phyloP scores from a whole-genome alignment of 2,113 vertebrate genomes.

The Paracanthobrama guichenoti region DNA sequence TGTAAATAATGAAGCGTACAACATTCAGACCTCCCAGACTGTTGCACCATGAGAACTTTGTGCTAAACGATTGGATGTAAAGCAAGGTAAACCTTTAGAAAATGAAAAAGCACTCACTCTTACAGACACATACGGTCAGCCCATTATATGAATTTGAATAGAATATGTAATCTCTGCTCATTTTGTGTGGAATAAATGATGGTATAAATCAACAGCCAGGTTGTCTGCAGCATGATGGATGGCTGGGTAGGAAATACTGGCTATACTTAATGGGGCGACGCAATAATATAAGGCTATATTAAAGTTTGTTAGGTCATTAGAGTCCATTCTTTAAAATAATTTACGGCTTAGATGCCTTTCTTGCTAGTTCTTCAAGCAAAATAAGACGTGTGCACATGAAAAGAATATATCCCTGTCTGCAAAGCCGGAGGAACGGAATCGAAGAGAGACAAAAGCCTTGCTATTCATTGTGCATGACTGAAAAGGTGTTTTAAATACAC shows the following conservation, averaged over 20 bases:
- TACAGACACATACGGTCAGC: not conserved
- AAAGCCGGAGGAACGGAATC: not conserved
- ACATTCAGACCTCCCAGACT: not conserved
- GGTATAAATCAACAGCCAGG: slow-evolving; percentile 34
- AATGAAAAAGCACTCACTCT: slow-evolving; percentile 10
- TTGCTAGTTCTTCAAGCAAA: slow-evolving; percentile 16
- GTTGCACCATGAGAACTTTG: not conserved
- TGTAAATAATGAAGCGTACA: not conserved
- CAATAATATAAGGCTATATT: slow-evolving; percentile 37
- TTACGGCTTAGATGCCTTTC: slow-evolving; percentile 14
- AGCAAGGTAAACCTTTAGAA: slow-evolving; percentile 8
- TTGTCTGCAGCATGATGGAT: slow-evolving; percentile 25
- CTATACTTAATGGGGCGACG: slow-evolving; percentile 27
- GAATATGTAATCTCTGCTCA: slow-evolving; percentile 37
- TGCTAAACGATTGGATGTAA: not conserved
- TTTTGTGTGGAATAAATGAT: slow-evolving; percentile 24
- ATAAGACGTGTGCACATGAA: not conserved
- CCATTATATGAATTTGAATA: slow-evolving; percentile 40
- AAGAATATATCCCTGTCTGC: not conserved
- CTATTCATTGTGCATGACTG: slow-evolving; percentile 27
- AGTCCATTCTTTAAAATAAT: slow-evolving; percentile 36
- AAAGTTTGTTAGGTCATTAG: slow-evolving; percentile 43
- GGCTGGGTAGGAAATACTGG: slow-evolving; percentile 25
- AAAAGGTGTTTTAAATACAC: slow-evolving; percentile 22
- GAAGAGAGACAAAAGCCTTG: slow-evolving; percentile 16